Percentiles rank a stretch among this genome's conserved stretches.
These are phyloP conservation scores for Panagrolaimus sp. DNA, from an alignment of 1,140 invertebrate species.

Conservation along the genomic window DNA sequence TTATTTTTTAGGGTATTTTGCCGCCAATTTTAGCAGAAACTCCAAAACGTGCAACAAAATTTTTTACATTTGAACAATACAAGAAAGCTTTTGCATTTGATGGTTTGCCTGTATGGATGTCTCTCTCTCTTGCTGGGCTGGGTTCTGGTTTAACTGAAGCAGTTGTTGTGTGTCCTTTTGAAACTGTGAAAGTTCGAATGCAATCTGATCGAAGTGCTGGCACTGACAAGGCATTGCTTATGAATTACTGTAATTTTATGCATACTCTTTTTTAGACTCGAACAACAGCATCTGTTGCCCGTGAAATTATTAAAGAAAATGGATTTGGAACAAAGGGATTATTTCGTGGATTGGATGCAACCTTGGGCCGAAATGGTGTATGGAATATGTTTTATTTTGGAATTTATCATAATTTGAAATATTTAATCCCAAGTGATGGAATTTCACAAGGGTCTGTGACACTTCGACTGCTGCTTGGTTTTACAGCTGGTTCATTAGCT, in stretches of 20 bases:
- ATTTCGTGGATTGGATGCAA: conserved; percentile 80
- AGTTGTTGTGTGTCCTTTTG: conserved; percentile 83
- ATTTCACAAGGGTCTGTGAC: conserved; percentile 68
- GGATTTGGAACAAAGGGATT: conserved; percentile 73
- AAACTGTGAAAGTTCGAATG: conserved; percentile 81
- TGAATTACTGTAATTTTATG: too few relatives aligned
- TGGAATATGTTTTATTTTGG: conserved; percentile 91
- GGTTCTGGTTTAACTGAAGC: conserved; percentile 79
- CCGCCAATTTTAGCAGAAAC: conserved; percentile 88
- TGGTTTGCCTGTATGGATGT: conserved; percentile 29
- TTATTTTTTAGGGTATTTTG: conserved; percentile 72
- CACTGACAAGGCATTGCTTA: conserved; percentile 60
- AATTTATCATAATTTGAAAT: conserved; percentile 83
- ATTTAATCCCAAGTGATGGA: conserved; percentile 68
- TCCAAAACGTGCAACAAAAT: conserved; percentile 85
- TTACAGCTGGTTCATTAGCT: conserved; percentile 74
- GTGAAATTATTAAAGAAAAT: conserved; percentile 69
- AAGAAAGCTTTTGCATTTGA: conserved; percentile 71
- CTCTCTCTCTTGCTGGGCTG: conserved; percentile 76
- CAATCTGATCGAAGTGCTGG: conserved; percentile 64
- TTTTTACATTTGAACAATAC: conserved; percentile 85
- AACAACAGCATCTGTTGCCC: conserved; percentile 72
- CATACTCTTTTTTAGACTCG: conserved; percentile 63
- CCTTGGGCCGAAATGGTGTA: conserved; percentile 76
- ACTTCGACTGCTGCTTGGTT: conserved; percentile 72